Evolutionary conservation across 2,888 invertebrate species (phyloP).

Genomic region (Philaethria dido): DNA sequence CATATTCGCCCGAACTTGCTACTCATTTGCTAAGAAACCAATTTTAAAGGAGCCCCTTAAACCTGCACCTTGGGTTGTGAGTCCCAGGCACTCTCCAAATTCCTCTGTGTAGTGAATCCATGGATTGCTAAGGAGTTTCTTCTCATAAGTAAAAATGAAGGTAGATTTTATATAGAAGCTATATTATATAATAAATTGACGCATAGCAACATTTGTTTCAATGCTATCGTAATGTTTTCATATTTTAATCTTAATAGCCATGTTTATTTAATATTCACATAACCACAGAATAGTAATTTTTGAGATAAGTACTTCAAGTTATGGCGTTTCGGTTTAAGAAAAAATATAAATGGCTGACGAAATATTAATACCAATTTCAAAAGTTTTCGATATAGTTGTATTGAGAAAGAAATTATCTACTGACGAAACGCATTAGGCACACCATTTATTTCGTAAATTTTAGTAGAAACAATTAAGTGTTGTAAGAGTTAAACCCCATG

Average conservation of each 20-base stretch:
- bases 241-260: not conserved
- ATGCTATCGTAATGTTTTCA: not conserved
- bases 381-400: slow-evolving; percentile 16
- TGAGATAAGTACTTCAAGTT: not conserved
- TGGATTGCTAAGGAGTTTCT: too few species aligned
- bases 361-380: slow-evolving; percentile 18
- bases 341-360: slow-evolving; percentile 3
- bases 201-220: not conserved
- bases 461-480: not conserved
- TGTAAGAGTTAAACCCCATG: slow-evolving; percentile 5
- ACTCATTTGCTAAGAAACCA: too few species aligned
- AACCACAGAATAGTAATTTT: not conserved
- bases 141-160: too few species aligned
- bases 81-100: too few species aligned
- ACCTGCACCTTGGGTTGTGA: too few species aligned
- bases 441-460: not conserved
- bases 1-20: too few species aligned
- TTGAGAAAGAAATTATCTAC: slow-evolving; percentile 25
- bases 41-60: too few species aligned
- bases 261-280: not conserved
- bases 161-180: too few species aligned
- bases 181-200: not conserved
- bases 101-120: too few species aligned
- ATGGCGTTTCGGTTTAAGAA: too few species aligned
- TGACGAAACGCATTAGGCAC: slow-evolving; percentile 27